Evolutionary conservation across 2,113 vertebrate species (phyloP).

Genomic region (Drymodes brunneopygia): DNA sequence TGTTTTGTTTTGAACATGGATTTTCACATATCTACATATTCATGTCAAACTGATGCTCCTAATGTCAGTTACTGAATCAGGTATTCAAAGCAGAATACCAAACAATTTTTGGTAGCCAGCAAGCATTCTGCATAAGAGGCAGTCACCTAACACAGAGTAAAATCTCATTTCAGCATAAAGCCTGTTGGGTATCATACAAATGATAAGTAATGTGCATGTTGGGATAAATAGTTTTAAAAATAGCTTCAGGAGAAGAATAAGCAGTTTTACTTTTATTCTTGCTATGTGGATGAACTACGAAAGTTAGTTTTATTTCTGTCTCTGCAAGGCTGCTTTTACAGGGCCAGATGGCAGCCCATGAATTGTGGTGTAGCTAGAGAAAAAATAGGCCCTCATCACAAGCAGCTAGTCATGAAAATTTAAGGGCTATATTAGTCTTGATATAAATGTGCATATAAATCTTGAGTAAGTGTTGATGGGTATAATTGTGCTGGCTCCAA

Average conservation of each 20-base stretch:
- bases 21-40: not conserved
- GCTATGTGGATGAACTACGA: not conserved
- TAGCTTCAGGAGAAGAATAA: not conserved
- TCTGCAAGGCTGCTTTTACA: not conserved
- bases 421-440: not conserved
- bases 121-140: not conserved
- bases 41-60: not conserved
- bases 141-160: not conserved
- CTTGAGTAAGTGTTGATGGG: not conserved
- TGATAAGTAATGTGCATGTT: not conserved
- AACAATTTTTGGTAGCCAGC: not conserved
- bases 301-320: not conserved
- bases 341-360: constrained; percentile 4
- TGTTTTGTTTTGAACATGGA: not conserved
- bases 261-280: not conserved
- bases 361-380: not conserved
- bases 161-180: not conserved
- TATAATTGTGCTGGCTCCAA: not conserved
- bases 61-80: not conserved
- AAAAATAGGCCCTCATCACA: not conserved
- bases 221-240: constrained; percentile 1
- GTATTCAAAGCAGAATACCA: not conserved
- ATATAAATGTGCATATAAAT: not conserved
- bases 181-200: not conserved
- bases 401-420: not conserved